phyloP scores from a whole-genome alignment of 1,140 invertebrate species.

The Drosophila kepulauana region DNA sequence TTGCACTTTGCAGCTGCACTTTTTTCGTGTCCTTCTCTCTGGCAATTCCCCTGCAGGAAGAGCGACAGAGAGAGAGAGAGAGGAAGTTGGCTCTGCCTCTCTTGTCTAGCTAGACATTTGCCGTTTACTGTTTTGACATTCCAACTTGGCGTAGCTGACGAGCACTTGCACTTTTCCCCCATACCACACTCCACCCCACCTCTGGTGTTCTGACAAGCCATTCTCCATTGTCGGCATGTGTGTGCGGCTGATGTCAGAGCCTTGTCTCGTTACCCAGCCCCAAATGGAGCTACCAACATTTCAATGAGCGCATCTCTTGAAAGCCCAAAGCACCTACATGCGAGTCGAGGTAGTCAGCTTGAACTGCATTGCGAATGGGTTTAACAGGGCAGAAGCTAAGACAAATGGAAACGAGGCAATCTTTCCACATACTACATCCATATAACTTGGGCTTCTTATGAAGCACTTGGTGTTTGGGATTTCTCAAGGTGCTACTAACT shows the following conservation, averaged over 20 bases:
- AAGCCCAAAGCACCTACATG: neutral
- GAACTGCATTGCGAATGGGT: neutral
- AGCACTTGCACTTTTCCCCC: constrained; percentile 18
- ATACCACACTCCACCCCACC: no score
- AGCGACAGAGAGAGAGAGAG: constrained; percentile 1
- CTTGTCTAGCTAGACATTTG: constrained; percentile 71
- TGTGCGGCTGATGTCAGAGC: constrained; percentile 5
- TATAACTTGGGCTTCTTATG: no score
- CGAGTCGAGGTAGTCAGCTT: neutral
- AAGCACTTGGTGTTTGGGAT: no score
- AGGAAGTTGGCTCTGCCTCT: constrained; percentile 1
- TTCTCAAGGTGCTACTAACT: no score
- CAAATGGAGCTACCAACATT: constrained; percentile 8
- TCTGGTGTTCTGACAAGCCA: neutral
- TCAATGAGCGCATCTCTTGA: constrained; percentile 2
- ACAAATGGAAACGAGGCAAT: neutral
- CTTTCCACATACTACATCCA: no score
- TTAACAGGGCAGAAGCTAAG: constrained; percentile 2
- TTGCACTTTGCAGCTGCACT: constrained; percentile 71
- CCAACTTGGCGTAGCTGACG: constrained; percentile 56
- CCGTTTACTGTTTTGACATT: constrained; percentile 77
- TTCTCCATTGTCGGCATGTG: neutral
- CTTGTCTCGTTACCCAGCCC: constrained; percentile 1
- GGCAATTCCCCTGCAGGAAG: no score
- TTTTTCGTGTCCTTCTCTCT: constrained; percentile 32